Conservation (phyloP, 2,888 invertebrate genomes). For the Caenorhabditis afra region DNA sequence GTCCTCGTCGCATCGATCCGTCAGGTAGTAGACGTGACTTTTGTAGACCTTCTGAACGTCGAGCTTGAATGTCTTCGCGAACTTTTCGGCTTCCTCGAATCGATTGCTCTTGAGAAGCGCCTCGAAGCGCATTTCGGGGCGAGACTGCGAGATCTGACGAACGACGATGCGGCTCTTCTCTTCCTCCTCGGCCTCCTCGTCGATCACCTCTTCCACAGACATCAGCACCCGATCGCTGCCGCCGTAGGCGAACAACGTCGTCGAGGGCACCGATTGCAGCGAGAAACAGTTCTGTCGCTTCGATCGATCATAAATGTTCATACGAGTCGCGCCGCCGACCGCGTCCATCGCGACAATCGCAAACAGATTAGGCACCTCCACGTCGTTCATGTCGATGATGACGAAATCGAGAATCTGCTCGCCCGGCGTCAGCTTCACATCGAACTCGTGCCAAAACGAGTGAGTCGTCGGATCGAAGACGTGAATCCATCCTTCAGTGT, state of each 20-base stretch:
- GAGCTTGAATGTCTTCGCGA: constrained; percentile 62
- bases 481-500: constrained; percentile 39
- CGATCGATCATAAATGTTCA: constrained; percentile 44
- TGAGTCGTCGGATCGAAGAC: constrained; percentile 42
- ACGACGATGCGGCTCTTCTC: constrained; percentile 28
- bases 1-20: constrained; percentile 43
- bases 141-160: constrained; percentile 55
- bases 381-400: constrained; percentile 38
- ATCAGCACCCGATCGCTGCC: constrained; percentile 53
- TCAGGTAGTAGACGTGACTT: constrained; percentile 47
- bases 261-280: constrained; percentile 2
- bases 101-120: constrained; percentile 49
- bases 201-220: constrained; percentile 41
- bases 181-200: background rate
- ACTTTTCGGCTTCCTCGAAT: constrained; percentile 68
- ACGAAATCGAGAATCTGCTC: constrained; percentile 50
- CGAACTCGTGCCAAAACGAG: constrained; percentile 35
- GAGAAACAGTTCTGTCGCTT: constrained; percentile 31
- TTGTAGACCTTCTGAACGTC: constrained; percentile 62
- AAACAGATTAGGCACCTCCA: constrained; percentile 40
- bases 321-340: constrained; percentile 2
- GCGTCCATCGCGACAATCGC: constrained; percentile 3
- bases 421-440: constrained; percentile 18
- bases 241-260: constrained; percentile 45
- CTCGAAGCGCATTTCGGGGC: constrained; percentile 60